Evolutionary conservation across 1,140 invertebrate genomes (phyloP).

Genomic region (Vanessa tameamea): DNA sequence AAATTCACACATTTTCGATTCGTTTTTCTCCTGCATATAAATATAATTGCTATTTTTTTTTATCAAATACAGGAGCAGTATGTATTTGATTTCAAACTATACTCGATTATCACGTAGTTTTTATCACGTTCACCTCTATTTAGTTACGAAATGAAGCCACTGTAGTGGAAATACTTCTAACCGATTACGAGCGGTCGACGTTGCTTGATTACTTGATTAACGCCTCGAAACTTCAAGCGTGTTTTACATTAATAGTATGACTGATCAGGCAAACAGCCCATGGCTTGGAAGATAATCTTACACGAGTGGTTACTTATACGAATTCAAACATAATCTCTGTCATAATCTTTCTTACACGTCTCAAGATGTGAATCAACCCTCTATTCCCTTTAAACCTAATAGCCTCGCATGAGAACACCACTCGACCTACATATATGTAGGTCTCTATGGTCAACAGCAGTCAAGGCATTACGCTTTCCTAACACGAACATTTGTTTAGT

Average conservation of each 20-base stretch:
- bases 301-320: neutral
- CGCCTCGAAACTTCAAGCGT: conserved; percentile 30
- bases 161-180: conserved; percentile 47
- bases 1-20: neutral
- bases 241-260: conserved; percentile 25
- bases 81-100: neutral
- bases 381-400: conserved; percentile 50
- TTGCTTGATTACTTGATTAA: conserved; percentile 45
- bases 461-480: conserved; percentile 63
- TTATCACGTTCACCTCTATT: conserved; percentile 44
- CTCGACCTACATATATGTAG: conserved; percentile 32
- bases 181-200: conserved; percentile 46
- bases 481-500: conserved; percentile 68
- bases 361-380: conserved; percentile 60
- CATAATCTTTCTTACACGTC: conserved; percentile 15
- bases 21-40: neutral
- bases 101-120: conserved; percentile 35
- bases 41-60: neutral
- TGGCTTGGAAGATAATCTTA: neutral
- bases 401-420: conserved; percentile 54
- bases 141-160: conserved; percentile 52
- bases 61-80: neutral
- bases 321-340: neutral
- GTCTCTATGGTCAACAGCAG: conserved; percentile 46
- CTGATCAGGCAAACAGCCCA: conserved; percentile 11